These are phyloP conservation scores for Tiliacea aurago DNA, from an alignment of 2,888 invertebrate genomes.

Conservation along the genomic window DNA sequence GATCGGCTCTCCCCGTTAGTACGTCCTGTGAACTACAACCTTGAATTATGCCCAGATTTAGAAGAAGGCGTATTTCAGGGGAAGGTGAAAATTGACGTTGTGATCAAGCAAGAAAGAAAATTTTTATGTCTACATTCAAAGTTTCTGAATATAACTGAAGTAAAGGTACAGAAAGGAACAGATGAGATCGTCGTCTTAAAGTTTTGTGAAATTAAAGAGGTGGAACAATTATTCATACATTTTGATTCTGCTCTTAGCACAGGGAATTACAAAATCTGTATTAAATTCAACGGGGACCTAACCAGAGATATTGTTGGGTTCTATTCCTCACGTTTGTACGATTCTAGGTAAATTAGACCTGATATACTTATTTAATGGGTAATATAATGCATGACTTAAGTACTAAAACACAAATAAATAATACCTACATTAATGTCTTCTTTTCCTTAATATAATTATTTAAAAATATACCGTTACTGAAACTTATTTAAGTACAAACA, in stretches of 20 bases:
- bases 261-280: slow-evolving; percentile 88
- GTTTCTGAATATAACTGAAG: slow-evolving; percentile 88
- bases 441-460: not conserved
- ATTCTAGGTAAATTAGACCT: slow-evolving; percentile 81
- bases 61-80: slow-evolving; percentile 79
- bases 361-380: not conserved
- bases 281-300: slow-evolving; percentile 92
- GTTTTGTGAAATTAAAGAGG: slow-evolving; percentile 75
- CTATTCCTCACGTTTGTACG: slow-evolving; percentile 92
- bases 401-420: not conserved
- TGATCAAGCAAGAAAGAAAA: slow-evolving; percentile 79
- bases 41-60: slow-evolving; percentile 79
- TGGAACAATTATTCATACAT: slow-evolving; percentile 82
- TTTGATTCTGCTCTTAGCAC: slow-evolving; percentile 73
- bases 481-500: too few species aligned
- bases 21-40: slow-evolving; percentile 81
- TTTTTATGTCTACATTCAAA: slow-evolving; percentile 91
- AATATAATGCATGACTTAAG: not conserved
- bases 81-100: slow-evolving; percentile 80
- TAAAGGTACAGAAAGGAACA: slow-evolving; percentile 75
- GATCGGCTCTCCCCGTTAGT: slow-evolving; percentile 79
- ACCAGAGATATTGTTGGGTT: slow-evolving; percentile 93
- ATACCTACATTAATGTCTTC: not conserved
- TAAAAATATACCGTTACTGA: too few species aligned
- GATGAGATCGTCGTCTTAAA: slow-evolving; percentile 75